Evolutionary conservation across 2,888 invertebrate species (phyloP).

Genomic region (Stomorhina lunata): DNA sequence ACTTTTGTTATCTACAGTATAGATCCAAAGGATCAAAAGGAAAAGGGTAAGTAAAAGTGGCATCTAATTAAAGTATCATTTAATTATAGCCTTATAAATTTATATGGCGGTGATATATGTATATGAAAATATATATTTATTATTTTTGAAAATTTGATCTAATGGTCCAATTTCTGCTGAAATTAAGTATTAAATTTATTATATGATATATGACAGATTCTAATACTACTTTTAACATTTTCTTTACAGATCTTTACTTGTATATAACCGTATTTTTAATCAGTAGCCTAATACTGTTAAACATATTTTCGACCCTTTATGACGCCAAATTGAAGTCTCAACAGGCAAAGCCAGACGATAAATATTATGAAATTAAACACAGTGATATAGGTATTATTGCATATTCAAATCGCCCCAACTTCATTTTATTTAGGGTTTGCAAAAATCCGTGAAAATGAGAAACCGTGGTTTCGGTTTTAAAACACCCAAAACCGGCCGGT

Average conservation of each 20-base stretch:
- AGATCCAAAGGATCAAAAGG: constrained; percentile 53
- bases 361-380: constrained; percentile 66
- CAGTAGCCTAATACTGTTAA: not conserved
- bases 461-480: too few relatives aligned
- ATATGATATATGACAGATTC: too few relatives aligned
- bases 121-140: not conserved
- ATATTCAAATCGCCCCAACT: too few relatives aligned
- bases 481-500: too few relatives aligned
- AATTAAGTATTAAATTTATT: too few relatives aligned
- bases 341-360: not conserved
- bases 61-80: too few relatives aligned
- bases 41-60: constrained; percentile 50
- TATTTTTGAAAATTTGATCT: not conserved
- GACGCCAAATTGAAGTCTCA: constrained; percentile 68
- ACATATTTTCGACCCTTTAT: constrained; percentile 43
- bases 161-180: too few relatives aligned
- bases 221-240: too few relatives aligned
- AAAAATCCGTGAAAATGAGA: too few relatives aligned
- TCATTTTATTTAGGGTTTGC: too few relatives aligned
- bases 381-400: constrained; percentile 58
- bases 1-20: constrained; percentile 73
- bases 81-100: not conserved
- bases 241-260: constrained; percentile 68
- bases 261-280: constrained; percentile 62
- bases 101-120: not conserved